Evolutionary conservation across 2,888 invertebrate species (phyloP), one percentile per base, ranked within the genome.

Genomic region (Rosalia funebris): DNA sequence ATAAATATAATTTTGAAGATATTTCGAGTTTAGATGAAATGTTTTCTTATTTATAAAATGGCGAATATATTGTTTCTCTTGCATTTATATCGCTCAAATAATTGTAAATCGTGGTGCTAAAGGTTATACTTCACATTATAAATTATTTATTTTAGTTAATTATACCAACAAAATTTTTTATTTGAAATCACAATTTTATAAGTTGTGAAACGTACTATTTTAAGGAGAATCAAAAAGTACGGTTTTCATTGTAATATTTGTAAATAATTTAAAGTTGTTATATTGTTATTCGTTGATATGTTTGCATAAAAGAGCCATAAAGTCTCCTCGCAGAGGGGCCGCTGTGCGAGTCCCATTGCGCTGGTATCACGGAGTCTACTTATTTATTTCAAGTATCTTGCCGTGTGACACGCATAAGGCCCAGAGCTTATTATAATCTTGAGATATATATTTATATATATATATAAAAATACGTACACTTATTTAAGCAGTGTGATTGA

Each of bases 401-500:
- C 75, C 76, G 68, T 74, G 71, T 69, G 71, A 75, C 73, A 71
- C 70, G 71, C 73, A 74, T 66, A 69, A 75, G 75, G 75, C 75
- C 76, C 76, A 74, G 77, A 77, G 78, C 79, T 79, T 79, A 76
- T n/a, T 71, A 66, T 65, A 63, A 66, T 70, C 66, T 68, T 74
- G 71, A 75, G 72, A 71, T 50, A 77, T 71, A 77, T 76, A 75
- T 74, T 75, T 71, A 72, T 75, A 73, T 69, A 71, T 73, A 74
- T 78, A 77, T 77, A 77, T n/a, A 77, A 77, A 74, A 77, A 77
- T 75, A 77, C 76, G 75, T 78, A 79, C 78, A 78, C 75, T 77
- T 79, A 79, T 78, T 78, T 79, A 79, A 80, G 77, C 78, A 78
- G 79, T 79, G 79, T 79, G 80, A 80, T 80, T 79, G 78, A 78